These are phyloP conservation scores for Euwallacea similis DNA, from an alignment of 1,140 invertebrate species.

Conservation along the genomic window DNA sequence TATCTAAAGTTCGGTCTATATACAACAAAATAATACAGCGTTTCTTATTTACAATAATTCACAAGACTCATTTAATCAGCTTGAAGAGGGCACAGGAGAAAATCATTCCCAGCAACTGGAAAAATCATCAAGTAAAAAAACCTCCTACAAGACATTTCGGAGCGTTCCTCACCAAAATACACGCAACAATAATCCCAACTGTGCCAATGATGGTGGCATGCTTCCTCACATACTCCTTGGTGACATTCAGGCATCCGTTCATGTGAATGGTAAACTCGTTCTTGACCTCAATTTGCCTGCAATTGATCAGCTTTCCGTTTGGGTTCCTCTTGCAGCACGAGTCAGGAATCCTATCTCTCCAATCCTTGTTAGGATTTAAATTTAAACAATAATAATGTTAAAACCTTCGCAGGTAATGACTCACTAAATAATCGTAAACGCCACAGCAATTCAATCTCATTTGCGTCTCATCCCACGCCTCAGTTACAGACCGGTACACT, in stretches of 20 bases:
- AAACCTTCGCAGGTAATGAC: slow-evolving; percentile 30
- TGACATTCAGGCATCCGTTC: slow-evolving; percentile 72
- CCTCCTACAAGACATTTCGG: slow-evolving; percentile 2
- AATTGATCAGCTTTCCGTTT: slow-evolving; percentile 64
- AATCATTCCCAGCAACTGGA: slow-evolving; percentile 72
- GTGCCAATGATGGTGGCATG: slow-evolving; percentile 79
- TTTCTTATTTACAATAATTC: neutral
- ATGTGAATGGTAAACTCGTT: slow-evolving; percentile 67
- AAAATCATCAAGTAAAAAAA: slow-evolving; percentile 40
- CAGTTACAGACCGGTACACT: slow-evolving; percentile 65
- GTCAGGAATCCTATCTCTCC: slow-evolving; percentile 73
- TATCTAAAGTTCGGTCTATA: too few relatives aligned
- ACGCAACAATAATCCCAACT: slow-evolving; percentile 77
- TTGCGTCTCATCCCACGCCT: slow-evolving; percentile 84
- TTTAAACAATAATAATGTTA: neutral
- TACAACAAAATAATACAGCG: too few relatives aligned
- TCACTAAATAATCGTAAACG: slow-evolving; percentile 61
- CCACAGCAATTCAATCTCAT: slow-evolving; percentile 82
- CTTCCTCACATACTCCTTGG: slow-evolving; percentile 70
- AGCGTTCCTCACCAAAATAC: slow-evolving; percentile 70
- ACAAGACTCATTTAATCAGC: slow-evolving; percentile 12
- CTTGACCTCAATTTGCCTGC: slow-evolving; percentile 59
- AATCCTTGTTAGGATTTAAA: slow-evolving; percentile 58
- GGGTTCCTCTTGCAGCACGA: slow-evolving; percentile 76
- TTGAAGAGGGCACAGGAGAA: slow-evolving; percentile 70